Conservation (phyloP, 1,140 invertebrate genomes). For the Carposina sasakii region DNA sequence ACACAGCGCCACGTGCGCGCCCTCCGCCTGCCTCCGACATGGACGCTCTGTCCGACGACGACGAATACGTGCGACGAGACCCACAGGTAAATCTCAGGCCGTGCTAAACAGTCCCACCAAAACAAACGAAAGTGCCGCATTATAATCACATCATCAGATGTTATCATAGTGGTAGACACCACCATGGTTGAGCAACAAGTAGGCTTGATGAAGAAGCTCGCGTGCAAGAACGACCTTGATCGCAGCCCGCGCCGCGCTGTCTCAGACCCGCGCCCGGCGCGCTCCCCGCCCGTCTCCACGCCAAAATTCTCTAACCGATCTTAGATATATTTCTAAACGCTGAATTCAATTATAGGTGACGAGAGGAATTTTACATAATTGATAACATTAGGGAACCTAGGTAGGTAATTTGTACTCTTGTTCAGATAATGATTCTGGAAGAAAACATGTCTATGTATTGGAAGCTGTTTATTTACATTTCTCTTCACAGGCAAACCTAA, state of each 20-base stretch:
- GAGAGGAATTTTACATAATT: too few relatives aligned
- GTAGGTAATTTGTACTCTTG: too few relatives aligned
- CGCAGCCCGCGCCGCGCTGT: constrained; percentile 25
- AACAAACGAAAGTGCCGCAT: constrained; percentile 2
- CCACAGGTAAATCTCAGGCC: constrained; percentile 42
- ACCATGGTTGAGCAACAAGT: constrained; percentile 67
- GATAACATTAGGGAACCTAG: too few relatives aligned
- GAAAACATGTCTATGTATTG: too few relatives aligned
- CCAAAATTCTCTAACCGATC: not conserved
- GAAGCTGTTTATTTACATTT: too few relatives aligned
- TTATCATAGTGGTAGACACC: too few relatives aligned
- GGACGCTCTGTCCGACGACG: constrained; percentile 67
- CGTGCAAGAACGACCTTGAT: constrained; percentile 49
- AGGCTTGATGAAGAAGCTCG: constrained; percentile 36
- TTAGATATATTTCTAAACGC: too few relatives aligned
- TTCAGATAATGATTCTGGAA: too few relatives aligned
- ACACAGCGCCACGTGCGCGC: constrained; percentile 54
- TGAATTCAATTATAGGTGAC: too few relatives aligned
- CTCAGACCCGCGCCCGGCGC: constrained; percentile 23
- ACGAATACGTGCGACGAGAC: constrained; percentile 56
- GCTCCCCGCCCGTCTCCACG: constrained; percentile 9
- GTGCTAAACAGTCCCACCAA: not conserved
- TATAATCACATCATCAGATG: too few relatives aligned
- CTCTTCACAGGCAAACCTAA: too few relatives aligned
- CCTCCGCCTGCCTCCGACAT: constrained; percentile 47